Evolutionary conservation across 2,888 invertebrate species (phyloP).

Genomic region (Dione juno): DNA sequence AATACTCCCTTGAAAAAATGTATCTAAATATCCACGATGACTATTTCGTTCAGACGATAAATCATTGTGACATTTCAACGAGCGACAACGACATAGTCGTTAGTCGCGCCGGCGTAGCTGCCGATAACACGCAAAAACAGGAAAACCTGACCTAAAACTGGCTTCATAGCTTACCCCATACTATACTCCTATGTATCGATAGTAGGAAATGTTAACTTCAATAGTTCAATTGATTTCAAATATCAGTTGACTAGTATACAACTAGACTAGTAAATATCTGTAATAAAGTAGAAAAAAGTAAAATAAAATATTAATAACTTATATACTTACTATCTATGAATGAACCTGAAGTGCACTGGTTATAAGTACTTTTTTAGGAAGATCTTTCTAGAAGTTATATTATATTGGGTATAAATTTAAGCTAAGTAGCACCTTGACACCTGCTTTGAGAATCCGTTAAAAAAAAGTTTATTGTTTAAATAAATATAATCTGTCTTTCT

Average conservation of each 20-base stretch:
- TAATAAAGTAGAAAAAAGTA: too few relatives aligned
- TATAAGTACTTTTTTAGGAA: too few relatives aligned
- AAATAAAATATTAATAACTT: too few relatives aligned
- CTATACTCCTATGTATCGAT: constrained; percentile 41
- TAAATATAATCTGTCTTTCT: too few relatives aligned
- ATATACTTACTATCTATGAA: too few relatives aligned
- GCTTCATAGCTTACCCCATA: constrained; percentile 36
- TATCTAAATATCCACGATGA: constrained; percentile 52
- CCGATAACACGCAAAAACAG: constrained; percentile 53
- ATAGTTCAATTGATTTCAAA: constrained; percentile 16
- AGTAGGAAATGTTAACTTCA: constrained; percentile 28
- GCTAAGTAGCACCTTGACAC: too few relatives aligned
- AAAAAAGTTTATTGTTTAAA: too few relatives aligned
- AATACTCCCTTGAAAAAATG: constrained; percentile 44
- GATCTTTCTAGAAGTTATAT: too few relatives aligned
- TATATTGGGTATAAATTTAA: too few relatives aligned
- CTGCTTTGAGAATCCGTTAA: too few relatives aligned
- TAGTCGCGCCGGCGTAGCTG: constrained; percentile 49
- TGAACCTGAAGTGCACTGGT: too few relatives aligned
- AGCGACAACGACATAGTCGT: constrained; percentile 52
- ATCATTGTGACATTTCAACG: constrained; percentile 69
- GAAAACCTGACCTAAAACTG: constrained; percentile 47
- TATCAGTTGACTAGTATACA: neutral
- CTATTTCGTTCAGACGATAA: constrained; percentile 61
- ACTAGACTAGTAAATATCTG: too few relatives aligned